A percentile compares a stretch with the other conserved stretches of the same genome.
Conservation (phyloP, 2,888 invertebrate species). For the Zhuqinia jingwanae region DNA sequence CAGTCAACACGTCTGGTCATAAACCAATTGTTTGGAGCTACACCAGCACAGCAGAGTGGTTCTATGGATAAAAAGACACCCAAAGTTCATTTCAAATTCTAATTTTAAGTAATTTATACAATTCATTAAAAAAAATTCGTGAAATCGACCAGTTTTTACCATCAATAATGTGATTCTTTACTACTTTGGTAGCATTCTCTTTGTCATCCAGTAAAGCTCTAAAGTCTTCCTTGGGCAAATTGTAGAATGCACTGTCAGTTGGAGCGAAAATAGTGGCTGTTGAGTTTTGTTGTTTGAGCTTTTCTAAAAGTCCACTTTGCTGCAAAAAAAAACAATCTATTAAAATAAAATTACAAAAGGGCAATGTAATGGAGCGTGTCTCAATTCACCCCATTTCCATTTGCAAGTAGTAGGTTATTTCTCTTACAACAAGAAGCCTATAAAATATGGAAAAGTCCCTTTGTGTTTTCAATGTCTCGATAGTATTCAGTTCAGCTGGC, state of each 20-base stretch:
- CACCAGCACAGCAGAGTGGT: constrained; percentile 81
- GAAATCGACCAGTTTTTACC: constrained; percentile 81
- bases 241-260: constrained; percentile 83
- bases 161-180: constrained; percentile 83
- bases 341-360: constrained; percentile 30
- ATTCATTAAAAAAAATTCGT: too few species aligned
- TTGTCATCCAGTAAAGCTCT: constrained; percentile 82
- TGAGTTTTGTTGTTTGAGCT: constrained; percentile 81
- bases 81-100: too few species aligned
- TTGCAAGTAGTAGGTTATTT: too few species aligned
- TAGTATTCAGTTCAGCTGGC: constrained; percentile 82
- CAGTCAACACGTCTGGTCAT: constrained; percentile 80
- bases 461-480: constrained; percentile 82
- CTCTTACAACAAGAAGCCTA: constrained; percentile 81
- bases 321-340: constrained; percentile 59
- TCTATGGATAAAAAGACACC: too few species aligned
- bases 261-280: constrained; percentile 84
- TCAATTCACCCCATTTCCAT: constrained; percentile 4
- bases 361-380: background rate
- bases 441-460: constrained; percentile 82
- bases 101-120: too few species aligned
- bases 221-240: constrained; percentile 82
- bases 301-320: constrained; percentile 83
- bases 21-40: constrained; percentile 80
- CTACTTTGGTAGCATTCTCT: constrained; percentile 82